Evolutionary conservation across 1,140 invertebrate species (phyloP).

Genomic region (Monochamus saltuarius): DNA sequence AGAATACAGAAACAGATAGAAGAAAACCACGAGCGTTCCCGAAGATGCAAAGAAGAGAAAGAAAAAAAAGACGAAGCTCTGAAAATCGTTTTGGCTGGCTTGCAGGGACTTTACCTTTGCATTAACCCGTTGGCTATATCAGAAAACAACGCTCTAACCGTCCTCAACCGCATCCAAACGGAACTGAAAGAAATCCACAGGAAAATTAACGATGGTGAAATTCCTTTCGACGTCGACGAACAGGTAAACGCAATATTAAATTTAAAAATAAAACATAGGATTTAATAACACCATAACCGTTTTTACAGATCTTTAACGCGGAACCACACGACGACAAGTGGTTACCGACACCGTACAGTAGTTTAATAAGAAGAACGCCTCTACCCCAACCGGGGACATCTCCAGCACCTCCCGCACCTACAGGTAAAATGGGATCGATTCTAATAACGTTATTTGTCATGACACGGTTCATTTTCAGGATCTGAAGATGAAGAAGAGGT

Average conservation of each 20-base stretch:
- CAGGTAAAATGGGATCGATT: conserved; percentile 21
- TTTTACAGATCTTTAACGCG: too few species aligned
- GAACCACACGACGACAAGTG: conserved; percentile 31
- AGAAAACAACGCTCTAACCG: conserved; percentile 15
- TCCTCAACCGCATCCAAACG: conserved; percentile 17
- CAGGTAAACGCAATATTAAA: too few species aligned
- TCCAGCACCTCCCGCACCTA: conserved; percentile 29
- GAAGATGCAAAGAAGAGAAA: conserved; percentile 15
- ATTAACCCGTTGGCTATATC: conserved; percentile 31
- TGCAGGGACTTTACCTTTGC: conserved; percentile 29
- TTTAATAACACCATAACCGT: too few species aligned
- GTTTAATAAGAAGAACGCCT: conserved; percentile 44
- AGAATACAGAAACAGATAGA: conserved; percentile 28
- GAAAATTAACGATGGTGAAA: conserved; percentile 7
- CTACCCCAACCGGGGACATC: conserved; percentile 41
- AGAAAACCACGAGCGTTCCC: conserved; percentile 21
- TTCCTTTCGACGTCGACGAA: conserved; percentile 1
- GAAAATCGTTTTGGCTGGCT: conserved; percentile 14
- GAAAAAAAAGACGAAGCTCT: conserved; percentile 26
- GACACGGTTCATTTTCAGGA: conserved; percentile 43
- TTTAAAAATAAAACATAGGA: too few species aligned
- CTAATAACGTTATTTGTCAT: conserved; percentile 9
- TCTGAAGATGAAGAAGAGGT: conserved; percentile 83
- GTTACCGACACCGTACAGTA: conserved; percentile 44
- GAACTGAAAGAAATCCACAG: conserved; percentile 25